Evolutionary conservation across 2,888 invertebrate species (phyloP).

Genomic region (Odontocolon sp.): DNA sequence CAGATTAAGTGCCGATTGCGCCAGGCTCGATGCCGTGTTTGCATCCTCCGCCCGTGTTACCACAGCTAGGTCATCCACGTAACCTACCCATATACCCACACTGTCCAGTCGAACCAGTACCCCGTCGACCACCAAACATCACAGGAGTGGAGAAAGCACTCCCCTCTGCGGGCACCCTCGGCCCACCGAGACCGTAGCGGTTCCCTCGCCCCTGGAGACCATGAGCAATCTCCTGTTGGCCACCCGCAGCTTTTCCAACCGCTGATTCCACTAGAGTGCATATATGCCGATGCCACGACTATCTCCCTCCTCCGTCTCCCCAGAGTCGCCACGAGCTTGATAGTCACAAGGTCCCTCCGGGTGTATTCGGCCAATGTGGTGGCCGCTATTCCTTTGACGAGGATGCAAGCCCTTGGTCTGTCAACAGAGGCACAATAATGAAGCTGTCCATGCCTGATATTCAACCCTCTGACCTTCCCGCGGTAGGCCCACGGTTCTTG

Average conservation of each 20-base stretch:
- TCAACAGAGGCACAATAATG: background rate
- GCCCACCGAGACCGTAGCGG: background rate
- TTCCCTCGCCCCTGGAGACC: too few relatives aligned
- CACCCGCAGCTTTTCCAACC: too few relatives aligned
- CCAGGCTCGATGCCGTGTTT: too few relatives aligned
- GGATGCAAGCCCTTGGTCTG: background rate
- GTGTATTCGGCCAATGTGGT: background rate
- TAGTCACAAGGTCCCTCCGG: too few relatives aligned
- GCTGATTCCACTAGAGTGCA: too few relatives aligned
- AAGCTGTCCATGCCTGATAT: background rate
- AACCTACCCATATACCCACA: too few relatives aligned
- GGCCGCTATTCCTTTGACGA: background rate
- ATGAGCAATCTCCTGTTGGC: too few relatives aligned
- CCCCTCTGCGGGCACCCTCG: background rate
- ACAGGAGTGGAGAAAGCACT: background rate
- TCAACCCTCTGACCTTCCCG: background rate
- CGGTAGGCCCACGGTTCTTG: background rate
- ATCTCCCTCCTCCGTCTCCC: background rate
- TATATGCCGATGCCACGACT: too few relatives aligned
- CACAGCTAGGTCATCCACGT: too few relatives aligned
- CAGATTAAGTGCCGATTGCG: too few relatives aligned
- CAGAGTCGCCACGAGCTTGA: too few relatives aligned
- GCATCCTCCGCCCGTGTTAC: too few relatives aligned
- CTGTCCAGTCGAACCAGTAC: background rate
- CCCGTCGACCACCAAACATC: background rate